Evolutionary conservation across 2,888 invertebrate species (phyloP).

Genomic region (Agrotis segetum): DNA sequence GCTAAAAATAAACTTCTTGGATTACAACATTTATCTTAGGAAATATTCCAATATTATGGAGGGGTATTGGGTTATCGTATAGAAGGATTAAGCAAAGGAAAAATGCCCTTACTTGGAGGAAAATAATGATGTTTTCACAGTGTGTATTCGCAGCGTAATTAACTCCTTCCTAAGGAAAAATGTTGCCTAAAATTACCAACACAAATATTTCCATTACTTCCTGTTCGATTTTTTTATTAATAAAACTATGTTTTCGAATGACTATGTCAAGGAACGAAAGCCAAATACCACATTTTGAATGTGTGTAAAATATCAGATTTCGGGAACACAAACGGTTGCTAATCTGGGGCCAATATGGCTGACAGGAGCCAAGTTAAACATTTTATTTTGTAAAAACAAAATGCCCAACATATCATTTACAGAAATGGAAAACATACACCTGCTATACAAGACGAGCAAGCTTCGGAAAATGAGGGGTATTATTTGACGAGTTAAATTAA

Average conservation of each 20-base stretch:
- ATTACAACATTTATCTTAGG: not conserved
- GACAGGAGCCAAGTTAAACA: constrained; percentile 58
- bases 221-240: constrained; percentile 16
- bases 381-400: constrained; percentile 43
- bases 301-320: constrained; percentile 48
- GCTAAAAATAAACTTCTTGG: constrained; percentile 9
- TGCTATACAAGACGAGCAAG: constrained; percentile 10
- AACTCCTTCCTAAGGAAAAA: too few species aligned
- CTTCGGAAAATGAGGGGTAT: constrained; percentile 17
- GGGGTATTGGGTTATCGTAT: not conserved
- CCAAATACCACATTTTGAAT: constrained; percentile 41
- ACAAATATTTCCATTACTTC: not conserved
- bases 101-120: too few species aligned
- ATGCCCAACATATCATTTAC: constrained; percentile 40
- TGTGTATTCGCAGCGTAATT: too few species aligned
- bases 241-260: not conserved
- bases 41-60: constrained; percentile 3
- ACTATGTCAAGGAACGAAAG: constrained; percentile 5
- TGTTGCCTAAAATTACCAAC: too few species aligned
- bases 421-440: constrained; percentile 40
- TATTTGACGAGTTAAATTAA: constrained; percentile 7
- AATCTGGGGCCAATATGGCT: constrained; percentile 44
- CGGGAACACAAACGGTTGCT: constrained; percentile 46
- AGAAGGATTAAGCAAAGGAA: not conserved
- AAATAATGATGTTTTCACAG: too few species aligned